These are phyloP conservation scores for Anhinga rufa DNA, from an alignment of 2,113 vertebrate species.

Conservation along the genomic window DNA sequence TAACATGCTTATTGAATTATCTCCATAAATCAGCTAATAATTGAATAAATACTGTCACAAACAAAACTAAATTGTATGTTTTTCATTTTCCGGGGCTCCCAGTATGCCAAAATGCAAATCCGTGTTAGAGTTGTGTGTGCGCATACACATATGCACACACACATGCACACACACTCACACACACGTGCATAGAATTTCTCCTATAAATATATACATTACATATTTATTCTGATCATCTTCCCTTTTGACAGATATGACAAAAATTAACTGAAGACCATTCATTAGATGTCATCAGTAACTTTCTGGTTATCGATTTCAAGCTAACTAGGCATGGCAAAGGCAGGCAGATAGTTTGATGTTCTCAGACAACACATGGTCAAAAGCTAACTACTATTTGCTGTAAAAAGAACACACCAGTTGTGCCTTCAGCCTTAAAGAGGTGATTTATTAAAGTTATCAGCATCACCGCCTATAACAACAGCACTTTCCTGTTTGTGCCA, in stretches of 20 bases:
- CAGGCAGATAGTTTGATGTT: slow-evolving; percentile 50
- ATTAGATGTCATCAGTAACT: neutral
- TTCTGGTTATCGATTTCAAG: slow-evolving; percentile 28
- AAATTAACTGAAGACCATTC: neutral
- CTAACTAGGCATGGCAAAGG: slow-evolving; percentile 42
- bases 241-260: neutral
- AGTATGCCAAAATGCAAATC: neutral
- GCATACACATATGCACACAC: neutral
- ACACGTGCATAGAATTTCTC: neutral
- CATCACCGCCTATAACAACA: slow-evolving; percentile 33
- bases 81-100: neutral
- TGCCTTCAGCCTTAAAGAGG: slow-evolving; percentile 50
- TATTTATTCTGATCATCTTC: neutral
- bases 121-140: neutral
- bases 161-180: too few species aligned
- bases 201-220: neutral
- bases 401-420: slow-evolving; percentile 52
- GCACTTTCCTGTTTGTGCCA: slow-evolving; percentile 40
- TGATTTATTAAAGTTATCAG: slow-evolving; percentile 58
- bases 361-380: slow-evolving; percentile 46
- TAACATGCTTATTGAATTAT: slow-evolving; percentile 48
- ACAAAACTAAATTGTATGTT: neutral
- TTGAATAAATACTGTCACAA: slow-evolving; percentile 14
- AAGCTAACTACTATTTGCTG: slow-evolving; percentile 52
- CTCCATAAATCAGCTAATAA: slow-evolving; percentile 39